Evolutionary conservation across 1,140 invertebrate species (phyloP), one percentile per base, ranked within the genome.

Genomic region (Copidosoma floridanum): DNA sequence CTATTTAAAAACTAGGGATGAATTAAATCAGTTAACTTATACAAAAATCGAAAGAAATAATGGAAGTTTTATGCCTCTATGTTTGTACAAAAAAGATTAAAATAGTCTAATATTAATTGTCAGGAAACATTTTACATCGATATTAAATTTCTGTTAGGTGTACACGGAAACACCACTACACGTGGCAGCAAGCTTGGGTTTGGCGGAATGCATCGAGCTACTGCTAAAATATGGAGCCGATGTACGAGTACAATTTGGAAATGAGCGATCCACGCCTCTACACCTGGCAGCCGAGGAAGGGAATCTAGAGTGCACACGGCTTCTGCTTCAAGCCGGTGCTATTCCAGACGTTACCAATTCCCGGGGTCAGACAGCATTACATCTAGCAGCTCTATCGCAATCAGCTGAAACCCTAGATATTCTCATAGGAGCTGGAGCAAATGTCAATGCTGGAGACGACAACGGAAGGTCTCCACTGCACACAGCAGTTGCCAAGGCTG

Each of bases 221-320:
- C 76, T 93, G 2, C 75, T 93, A 26, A 82, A 81, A 50, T 81
- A 88, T 59, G 89, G 89, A 18, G 91, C 91, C 3, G 89, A 92
- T 66, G 88, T 91, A 2, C 81, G 88, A 27, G 88, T 89, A 0
- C 87, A 89, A 57, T 82, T 86, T 41, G 89, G 89, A 0, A 69
- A 79, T 10, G 83, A 83, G 38, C 83, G 85, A 67, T 82, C 88
- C 1, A 92, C 91, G 2, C 86, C 92, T 0, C 71, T 95, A 8
- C 92, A 94, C 73, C 81, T 93, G 65, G 89, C 91, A 6, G 89
- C 91, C 0, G 89, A 92, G 61, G 90, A 93, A 65, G 90, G 90
- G 20, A 88, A 89, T 63, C 80, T 82, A 0, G 86, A 88, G 64
- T 91, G 91, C 62, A 86, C 85, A 0, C 77, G 82, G 40, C 70